These are phyloP conservation scores for Drosophila leontia DNA, from an alignment of 1,140 invertebrate species.

Conservation along the genomic window DNA sequence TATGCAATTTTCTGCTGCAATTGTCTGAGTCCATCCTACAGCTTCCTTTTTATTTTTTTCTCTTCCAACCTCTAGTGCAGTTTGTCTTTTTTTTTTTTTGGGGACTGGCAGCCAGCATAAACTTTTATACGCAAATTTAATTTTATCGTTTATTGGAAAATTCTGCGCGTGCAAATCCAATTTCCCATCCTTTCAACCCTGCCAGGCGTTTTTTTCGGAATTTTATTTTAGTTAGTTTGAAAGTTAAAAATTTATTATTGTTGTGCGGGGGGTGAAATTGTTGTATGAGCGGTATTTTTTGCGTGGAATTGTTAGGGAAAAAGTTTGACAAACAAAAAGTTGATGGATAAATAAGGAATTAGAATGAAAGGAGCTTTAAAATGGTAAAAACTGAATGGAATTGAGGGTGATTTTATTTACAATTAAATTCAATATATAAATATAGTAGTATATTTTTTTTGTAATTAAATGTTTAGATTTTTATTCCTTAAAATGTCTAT, in stretches of 20 bases:
- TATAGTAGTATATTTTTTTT: background rate
- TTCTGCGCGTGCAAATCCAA: constrained; percentile 39
- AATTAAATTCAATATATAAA: background rate
- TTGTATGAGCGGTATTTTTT: constrained; percentile 1
- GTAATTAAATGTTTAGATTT: background rate
- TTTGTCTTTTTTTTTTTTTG: constrained; percentile 20
- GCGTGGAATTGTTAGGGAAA: background rate
- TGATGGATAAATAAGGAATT: constrained; percentile 1
- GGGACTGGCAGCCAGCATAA: constrained; percentile 24
- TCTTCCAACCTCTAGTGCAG: constrained; percentile 1
- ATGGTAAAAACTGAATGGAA: background rate
- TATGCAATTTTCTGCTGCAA: constrained; percentile 53
- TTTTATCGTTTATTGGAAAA: constrained; percentile 48
- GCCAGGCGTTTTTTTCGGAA: background rate
- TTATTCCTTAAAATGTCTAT: constrained; percentile 10
- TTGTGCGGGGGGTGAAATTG: constrained; percentile 6
- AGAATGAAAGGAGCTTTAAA: background rate
- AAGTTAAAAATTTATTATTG: constrained; percentile 36
- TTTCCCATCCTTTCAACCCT: constrained; percentile 1
- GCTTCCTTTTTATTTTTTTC: constrained; percentile 11
- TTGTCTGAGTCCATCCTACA: constrained; percentile 26
- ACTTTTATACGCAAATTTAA: constrained; percentile 50
- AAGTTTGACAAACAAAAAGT: constrained; percentile 9
- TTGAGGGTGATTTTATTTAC: no score
- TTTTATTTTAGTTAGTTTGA: constrained; percentile 33